These are phyloP conservation scores for Leptopilina drosophilae DNA, from an alignment of 2,888 invertebrate species.

Conservation along the genomic window DNA sequence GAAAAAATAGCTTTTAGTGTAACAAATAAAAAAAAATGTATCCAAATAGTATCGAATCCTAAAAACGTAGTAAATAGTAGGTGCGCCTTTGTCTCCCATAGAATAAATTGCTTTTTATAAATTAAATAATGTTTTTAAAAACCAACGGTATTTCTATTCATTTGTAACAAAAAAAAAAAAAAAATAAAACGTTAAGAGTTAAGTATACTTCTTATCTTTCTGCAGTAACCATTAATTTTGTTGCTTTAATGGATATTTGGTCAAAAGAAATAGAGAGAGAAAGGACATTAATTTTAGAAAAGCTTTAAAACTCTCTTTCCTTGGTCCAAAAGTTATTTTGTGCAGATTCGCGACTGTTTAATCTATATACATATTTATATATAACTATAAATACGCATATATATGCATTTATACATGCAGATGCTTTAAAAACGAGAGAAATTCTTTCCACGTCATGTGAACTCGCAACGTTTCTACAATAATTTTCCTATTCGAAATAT, in stretches of 20 bases:
- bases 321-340: not conserved
- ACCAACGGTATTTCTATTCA: no score
- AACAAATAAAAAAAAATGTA: no score
- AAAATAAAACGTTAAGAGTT: not conserved
- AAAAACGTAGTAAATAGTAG: no score
- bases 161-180: no score
- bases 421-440: not conserved
- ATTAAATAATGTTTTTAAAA: no score
- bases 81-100: no score
- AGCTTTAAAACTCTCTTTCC: not conserved
- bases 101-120: no score
- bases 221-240: not conserved
- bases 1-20: no score
- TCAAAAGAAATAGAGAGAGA: not conserved
- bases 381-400: not conserved
- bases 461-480: not conserved
- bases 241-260: conserved; percentile 6
- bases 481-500: not conserved
- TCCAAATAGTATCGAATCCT: no score
- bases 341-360: not conserved
- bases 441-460: not conserved
- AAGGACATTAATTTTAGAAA: not conserved
- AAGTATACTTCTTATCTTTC: no score
- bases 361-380: not conserved
- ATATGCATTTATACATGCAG: not conserved